Evolutionary conservation across 2,888 invertebrate species (phyloP), one percentile per base, ranked within the genome.

Genomic region (Pandemis heparana): DNA sequence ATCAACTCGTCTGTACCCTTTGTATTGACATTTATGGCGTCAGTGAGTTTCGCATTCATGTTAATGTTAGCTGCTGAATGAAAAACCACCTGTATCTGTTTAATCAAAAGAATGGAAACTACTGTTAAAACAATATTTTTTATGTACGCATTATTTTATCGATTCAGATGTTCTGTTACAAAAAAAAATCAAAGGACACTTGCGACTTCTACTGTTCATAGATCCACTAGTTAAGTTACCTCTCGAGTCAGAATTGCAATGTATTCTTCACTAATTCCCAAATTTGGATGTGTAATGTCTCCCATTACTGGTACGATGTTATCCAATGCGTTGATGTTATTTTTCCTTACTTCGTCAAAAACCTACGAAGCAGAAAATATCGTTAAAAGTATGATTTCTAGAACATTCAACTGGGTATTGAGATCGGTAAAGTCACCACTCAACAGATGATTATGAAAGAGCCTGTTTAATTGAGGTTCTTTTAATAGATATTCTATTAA

Each of bases 11-110:
- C 48, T 18, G 46, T 65, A 12, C 59, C 59, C 38, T 46, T 71
- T n/a, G 71, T 59, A 59, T 60, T 65, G 4, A 71, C 48, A 64
- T 71, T 46, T 46, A 71, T 46, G 64, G 64, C 46, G 46, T 71
- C 56, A n/a, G 8, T 71, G 32, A 64, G 39, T 4, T 63, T 51
- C 1, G 41, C 38, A 41, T 43, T 12, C 63, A 56, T 7, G 23
- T 41, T 9, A 10, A 63, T 56, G 68, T 38, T 46, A 10, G 68
- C 68, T 18, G 68, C 68, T 4, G 43, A n/a, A 16, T 68, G 68
- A 32, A 68, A 60, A 0, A 68, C 68, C 16, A 68, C 48, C n/a
- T 68, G 48, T 5, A 68, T 59, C 68, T 68, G 16, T 60, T 14
- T 60, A 60, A 38, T 38, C 53, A n/a, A n/a, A 14, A 60, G 12